Percentiles rank a stretch among this genome's conserved stretches.
Conservation (phyloP, 2,797 vertebrate genomes). For the Chromis chromis region DNA sequence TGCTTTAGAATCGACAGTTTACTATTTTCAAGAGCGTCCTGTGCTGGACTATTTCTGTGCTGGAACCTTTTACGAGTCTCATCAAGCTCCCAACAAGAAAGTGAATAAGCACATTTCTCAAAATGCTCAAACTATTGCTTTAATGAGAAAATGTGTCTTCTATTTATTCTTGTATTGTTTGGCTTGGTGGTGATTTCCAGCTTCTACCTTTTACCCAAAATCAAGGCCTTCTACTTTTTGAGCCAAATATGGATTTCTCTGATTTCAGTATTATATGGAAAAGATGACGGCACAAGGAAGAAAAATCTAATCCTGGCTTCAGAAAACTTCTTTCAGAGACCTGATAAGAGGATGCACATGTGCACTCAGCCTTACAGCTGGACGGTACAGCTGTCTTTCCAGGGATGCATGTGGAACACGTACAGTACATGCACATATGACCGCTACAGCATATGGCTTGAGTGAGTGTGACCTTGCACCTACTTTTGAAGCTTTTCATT, state of each 20-base stretch:
- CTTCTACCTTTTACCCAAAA: neutral
- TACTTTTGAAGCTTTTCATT: neutral
- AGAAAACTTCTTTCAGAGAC: constrained; percentile 20
- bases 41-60: neutral
- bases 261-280: constrained; percentile 34
- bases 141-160: neutral
- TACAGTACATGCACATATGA: neutral
- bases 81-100: neutral
- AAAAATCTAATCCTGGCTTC: constrained; percentile 17
- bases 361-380: constrained; percentile 23
- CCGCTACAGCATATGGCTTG: neutral
- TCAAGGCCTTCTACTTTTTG: neutral
- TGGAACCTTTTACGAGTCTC: neutral
- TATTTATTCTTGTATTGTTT: neutral
- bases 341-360: constrained; percentile 47
- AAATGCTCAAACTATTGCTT: constrained; percentile 7
- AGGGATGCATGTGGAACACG: constrained; percentile 6
- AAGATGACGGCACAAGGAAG: constrained; percentile 40
- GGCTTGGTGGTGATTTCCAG: neutral
- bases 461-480: neutral
- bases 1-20: neutral
- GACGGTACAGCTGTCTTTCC: neutral
- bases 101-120: neutral
- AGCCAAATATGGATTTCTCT: constrained; percentile 22
- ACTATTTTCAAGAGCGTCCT: neutral